Base-by-base conservation (phyloP, 2,113 vertebrate species). In the Camarhynchus parvulus region DNA sequence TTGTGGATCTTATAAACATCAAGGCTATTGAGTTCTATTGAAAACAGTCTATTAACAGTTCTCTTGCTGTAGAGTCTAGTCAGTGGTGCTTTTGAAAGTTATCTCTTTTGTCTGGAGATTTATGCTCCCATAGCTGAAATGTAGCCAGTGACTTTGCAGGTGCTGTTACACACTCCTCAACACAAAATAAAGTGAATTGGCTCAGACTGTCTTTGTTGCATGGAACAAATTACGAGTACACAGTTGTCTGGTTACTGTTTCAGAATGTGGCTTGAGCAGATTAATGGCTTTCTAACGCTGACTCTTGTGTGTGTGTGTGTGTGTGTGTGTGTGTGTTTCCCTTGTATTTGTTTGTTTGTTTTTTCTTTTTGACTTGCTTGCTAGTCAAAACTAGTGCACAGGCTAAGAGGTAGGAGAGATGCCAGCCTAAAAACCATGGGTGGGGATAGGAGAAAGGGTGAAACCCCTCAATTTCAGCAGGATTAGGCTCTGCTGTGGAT, bases 61-160 rank as follows among this genome's bases (percentile, higher is more conserved):
- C 53, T 76, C 77, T 49, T 76, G 47, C 42, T 68, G 2, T 41
- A 15, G 11, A 73, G 47, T 67, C 27, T 42, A 24, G 52, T 52
- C 9, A 31, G 5, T 64, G 66, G 49, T 61, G 53, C 74, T 90
- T 94, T 53, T 87, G 70, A 18, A 75, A 95, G 62, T 84, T 79
- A 27, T 28, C 41, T 83, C 74, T 87, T 89, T 91, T 88, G 87
- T 85, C 41, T 49, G 41, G 20, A 88, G 70, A 93, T 87, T 91
- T 90, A 73, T 93, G 59, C 6, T 23, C 35, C 53, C 8, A 0
- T 20, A 28, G 70, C 61, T 89, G 89, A 91, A 94, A 61, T 37
- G 49, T 8, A 58, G 53, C n/a, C 53, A 47, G 14, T 78, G 73
- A 39, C 82, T 92, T 91, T 53, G 70, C 70, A 92, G 92, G 82